A percentile compares a stretch with the other conserved stretches of the same genome.
Conservation (phyloP, 2,797 vertebrate species). For the Knipowitschia caucasica region DNA sequence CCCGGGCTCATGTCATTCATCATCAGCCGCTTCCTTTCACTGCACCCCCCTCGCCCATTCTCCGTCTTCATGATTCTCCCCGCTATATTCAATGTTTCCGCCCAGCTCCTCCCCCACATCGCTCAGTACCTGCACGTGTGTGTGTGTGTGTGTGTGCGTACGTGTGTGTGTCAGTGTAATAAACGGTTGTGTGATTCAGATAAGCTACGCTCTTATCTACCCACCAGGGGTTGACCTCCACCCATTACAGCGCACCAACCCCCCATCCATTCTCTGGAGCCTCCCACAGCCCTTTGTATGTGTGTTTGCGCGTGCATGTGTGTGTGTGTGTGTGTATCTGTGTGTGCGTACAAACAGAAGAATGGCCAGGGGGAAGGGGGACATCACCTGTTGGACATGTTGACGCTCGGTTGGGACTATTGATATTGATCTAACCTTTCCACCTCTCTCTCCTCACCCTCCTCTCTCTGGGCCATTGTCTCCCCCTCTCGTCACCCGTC, state of each 20-base stretch:
- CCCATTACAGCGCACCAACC: slow-evolving; percentile 61
- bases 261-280: slow-evolving; percentile 52
- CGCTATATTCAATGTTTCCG: slow-evolving; percentile 37
- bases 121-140: slow-evolving; percentile 25
- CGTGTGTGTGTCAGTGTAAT: slow-evolving; percentile 53
- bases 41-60: slow-evolving; percentile 22
- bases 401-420: slow-evolving; percentile 52
- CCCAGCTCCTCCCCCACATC: slow-evolving; percentile 12
- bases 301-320: slow-evolving; percentile 14
- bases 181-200: slow-evolving; percentile 70
- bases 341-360: slow-evolving; percentile 39
- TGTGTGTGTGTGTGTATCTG: slow-evolving; percentile 8
- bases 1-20: slow-evolving; percentile 47
- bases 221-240: slow-evolving; percentile 67
- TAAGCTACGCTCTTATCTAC: slow-evolving; percentile 69
- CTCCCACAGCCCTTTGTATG: slow-evolving; percentile 24
- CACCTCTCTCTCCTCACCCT: slow-evolving; percentile 34
- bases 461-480: slow-evolving; percentile 48
- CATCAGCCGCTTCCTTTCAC: slow-evolving; percentile 48
- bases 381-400: slow-evolving; percentile 43
- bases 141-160: slow-evolving; percentile 33
- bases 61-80: slow-evolving; percentile 13
- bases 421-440: slow-evolving; percentile 72
- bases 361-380: slow-evolving; percentile 27
- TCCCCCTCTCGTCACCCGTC: neutral